These are phyloP conservation scores for Cephalotes varians DNA, from an alignment of 2,888 invertebrate species.

Conservation along the genomic window DNA sequence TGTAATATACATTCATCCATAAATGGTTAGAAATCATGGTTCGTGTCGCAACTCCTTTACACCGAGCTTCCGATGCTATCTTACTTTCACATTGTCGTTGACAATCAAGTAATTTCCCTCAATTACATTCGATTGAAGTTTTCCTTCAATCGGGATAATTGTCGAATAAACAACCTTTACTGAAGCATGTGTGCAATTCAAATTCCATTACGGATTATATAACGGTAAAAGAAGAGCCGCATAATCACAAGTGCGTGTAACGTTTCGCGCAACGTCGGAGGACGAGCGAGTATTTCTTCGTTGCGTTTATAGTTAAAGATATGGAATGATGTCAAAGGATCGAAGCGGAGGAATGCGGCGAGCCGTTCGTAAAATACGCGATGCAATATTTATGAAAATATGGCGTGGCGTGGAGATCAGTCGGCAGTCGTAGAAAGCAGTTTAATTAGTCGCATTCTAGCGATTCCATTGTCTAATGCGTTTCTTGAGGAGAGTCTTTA, in stretches of 20 bases:
- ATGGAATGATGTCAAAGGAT: slow-evolving; percentile 38
- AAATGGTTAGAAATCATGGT: neutral
- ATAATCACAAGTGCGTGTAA: slow-evolving; percentile 10
- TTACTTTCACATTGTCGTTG: slow-evolving; percentile 37
- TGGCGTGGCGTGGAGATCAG: neutral
- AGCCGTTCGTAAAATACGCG: slow-evolving; percentile 15
- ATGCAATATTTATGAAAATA: slow-evolving; percentile 27
- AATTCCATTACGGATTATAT: slow-evolving; percentile 38
- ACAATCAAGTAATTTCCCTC: neutral
- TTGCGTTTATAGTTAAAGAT: neutral
- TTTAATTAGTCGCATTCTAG: slow-evolving; percentile 29
- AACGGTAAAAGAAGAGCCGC: slow-evolving; percentile 29
- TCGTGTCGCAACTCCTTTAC: neutral
- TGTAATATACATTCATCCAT: neutral
- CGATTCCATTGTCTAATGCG: neutral
- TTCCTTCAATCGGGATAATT: neutral
- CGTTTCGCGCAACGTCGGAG: neutral
- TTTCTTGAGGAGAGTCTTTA: neutral
- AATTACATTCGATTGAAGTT: neutral
- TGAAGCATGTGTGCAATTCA: neutral
- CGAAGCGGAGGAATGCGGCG: slow-evolving; percentile 14
- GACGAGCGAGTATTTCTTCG: neutral
- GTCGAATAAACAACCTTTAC: slow-evolving; percentile 11
- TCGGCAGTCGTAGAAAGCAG: slow-evolving; percentile 12
- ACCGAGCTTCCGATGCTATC: neutral